Conservation (phyloP, 2,888 invertebrate species). For the Apodemia zela region DNA sequence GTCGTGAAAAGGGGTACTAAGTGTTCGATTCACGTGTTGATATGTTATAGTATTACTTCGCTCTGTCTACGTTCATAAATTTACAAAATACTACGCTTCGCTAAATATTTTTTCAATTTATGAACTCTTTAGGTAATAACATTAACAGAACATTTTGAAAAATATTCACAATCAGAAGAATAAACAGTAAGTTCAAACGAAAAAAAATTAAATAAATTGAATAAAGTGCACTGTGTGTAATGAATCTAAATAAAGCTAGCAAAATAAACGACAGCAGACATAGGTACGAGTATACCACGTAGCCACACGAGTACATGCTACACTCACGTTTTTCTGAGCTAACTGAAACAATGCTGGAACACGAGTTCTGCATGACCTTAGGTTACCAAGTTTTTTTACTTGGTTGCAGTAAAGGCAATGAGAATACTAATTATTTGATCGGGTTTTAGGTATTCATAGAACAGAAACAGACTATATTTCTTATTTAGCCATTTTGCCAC, state of each 20-base stretch:
- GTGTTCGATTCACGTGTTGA: too few species aligned
- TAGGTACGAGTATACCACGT: not conserved
- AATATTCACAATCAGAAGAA: too few species aligned
- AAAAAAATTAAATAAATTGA: too few species aligned
- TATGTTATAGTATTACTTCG: too few species aligned
- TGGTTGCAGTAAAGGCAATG: not conserved
- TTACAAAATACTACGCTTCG: too few species aligned
- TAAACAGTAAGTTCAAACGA: too few species aligned
- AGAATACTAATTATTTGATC: slow-evolving; percentile 12
- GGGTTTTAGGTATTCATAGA: not conserved
- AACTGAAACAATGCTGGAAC: slow-evolving; percentile 9
- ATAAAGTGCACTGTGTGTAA: not conserved
- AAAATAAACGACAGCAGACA: slow-evolving; percentile 1
- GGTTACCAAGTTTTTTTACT: slow-evolving; percentile 8
- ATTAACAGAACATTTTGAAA: too few species aligned
- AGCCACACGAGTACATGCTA: not conserved
- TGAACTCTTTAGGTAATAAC: too few species aligned
- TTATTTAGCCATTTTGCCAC: too few species aligned
- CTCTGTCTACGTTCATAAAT: too few species aligned
- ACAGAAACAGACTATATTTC: not conserved
- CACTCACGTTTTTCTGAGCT: slow-evolving; percentile 6
- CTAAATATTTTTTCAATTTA: too few species aligned
- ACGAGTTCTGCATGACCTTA: slow-evolving; percentile 4
- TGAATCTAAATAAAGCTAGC: not conserved
- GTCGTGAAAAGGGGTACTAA: too few species aligned